A percentile compares a stretch with the other conserved stretches of the same genome.
These are phyloP conservation scores for Pararge aegeria DNA, from an alignment of 1,140 invertebrate genomes.

Conservation along the genomic window DNA sequence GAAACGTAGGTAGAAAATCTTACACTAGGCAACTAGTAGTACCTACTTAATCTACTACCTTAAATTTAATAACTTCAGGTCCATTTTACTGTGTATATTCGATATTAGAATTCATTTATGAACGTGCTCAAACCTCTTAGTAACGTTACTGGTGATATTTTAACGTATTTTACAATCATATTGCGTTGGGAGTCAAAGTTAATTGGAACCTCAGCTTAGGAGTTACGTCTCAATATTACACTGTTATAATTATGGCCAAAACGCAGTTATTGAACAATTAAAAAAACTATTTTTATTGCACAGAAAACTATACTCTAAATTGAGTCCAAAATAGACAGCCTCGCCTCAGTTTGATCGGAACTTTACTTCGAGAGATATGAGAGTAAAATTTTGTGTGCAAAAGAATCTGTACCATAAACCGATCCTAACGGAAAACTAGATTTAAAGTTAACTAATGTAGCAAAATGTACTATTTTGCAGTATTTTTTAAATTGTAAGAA, in stretches of 20 bases:
- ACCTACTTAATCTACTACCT: too few species aligned
- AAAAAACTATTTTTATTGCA: not conserved
- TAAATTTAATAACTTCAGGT: too few species aligned
- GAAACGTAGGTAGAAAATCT: too few species aligned
- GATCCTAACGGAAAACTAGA: not conserved
- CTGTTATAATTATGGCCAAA: conserved; percentile 12
- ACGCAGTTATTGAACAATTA: conserved; percentile 1
- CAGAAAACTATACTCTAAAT: not conserved
- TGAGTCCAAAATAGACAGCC: too few species aligned
- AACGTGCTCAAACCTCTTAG: too few species aligned
- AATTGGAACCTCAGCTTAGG: not conserved
- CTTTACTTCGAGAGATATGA: too few species aligned
- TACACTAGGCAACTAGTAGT: too few species aligned
- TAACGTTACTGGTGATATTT: too few species aligned
- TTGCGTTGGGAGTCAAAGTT: not conserved
- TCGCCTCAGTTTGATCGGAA: too few species aligned
- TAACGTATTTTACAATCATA: not conserved
- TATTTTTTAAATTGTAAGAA: conserved; percentile 23
- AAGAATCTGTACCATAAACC: not conserved
- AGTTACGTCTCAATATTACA: conserved; percentile 3
- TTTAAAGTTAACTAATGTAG: conserved; percentile 11
- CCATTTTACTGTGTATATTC: too few species aligned
- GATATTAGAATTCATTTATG: too few species aligned
- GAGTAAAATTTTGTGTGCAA: not conserved
- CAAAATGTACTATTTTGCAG: conserved; percentile 30